Evolutionary conservation across 2,888 invertebrate species (phyloP).

Genomic region (Drosophila prostipennis): DNA sequence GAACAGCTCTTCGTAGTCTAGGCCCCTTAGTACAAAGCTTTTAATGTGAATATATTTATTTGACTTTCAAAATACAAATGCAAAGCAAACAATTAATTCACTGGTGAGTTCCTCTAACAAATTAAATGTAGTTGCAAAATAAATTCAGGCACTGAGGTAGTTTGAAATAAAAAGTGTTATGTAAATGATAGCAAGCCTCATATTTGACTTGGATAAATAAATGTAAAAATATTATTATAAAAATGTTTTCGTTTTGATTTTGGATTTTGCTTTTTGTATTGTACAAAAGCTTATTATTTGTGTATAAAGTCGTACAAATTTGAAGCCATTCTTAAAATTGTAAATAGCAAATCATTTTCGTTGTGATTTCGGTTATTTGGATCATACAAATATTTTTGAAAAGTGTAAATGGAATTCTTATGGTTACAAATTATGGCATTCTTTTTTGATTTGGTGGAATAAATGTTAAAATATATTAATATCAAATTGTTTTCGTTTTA

Average conservation of each 20-base stretch:
- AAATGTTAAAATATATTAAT: too few relatives aligned
- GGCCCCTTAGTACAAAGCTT: neutral
- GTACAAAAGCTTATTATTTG: neutral
- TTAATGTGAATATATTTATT: constrained; percentile 19
- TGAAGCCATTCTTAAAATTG: neutral
- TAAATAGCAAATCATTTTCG: neutral
- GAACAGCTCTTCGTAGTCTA: constrained; percentile 61
- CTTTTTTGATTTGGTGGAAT: neutral
- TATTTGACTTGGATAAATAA: neutral
- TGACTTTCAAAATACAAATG: constrained; percentile 17
- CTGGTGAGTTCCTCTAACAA: constrained; percentile 20
- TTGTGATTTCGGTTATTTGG: neutral
- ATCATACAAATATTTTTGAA: too few relatives aligned
- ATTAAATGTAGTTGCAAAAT: constrained; percentile 5
- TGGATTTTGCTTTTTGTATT: neutral
- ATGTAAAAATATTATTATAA: neutral
- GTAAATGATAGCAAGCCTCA: neutral
- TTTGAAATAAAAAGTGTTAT: neutral
- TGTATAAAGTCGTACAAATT: neutral
- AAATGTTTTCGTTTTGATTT: neutral
- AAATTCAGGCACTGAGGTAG: constrained; percentile 13
- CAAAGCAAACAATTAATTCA: constrained; percentile 13
- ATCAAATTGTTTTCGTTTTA: neutral
- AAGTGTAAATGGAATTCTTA: neutral
- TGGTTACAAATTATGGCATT: neutral